These are phyloP conservation scores for Ophion costatus DNA, from an alignment of 2,888 invertebrate species.

Conservation along the genomic window DNA sequence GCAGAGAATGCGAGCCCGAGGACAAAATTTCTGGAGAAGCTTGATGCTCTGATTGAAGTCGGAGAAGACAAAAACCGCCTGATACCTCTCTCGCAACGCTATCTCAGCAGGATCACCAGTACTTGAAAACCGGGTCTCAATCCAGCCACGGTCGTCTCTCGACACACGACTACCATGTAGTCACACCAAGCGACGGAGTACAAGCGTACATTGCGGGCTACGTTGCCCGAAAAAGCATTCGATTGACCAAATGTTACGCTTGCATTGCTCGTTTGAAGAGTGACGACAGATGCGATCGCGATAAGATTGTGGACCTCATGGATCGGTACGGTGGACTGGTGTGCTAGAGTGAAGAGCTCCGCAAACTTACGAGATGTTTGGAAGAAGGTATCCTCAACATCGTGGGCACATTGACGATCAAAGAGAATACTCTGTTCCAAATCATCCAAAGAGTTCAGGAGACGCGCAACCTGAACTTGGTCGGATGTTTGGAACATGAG, in stretches of 20 bases:
- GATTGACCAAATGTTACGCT: slow-evolving; percentile 40
- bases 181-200: slow-evolving; percentile 50
- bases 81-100: slow-evolving; percentile 19
- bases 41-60: slow-evolving; percentile 50
- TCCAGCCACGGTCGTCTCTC: slow-evolving; percentile 29
- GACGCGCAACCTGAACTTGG: slow-evolving; percentile 28
- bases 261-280: slow-evolving; percentile 42
- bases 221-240: slow-evolving; percentile 52
- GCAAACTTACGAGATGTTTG: slow-evolving; percentile 39
- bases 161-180: slow-evolving; percentile 58
- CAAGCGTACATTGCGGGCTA: slow-evolving; percentile 61
- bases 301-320: slow-evolving; percentile 47
- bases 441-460: slow-evolving; percentile 36
- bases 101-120: slow-evolving; percentile 28
- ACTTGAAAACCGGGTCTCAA: slow-evolving; percentile 21
- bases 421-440: slow-evolving; percentile 49
- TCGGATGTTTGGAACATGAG: slow-evolving; percentile 42
- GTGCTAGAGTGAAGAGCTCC: slow-evolving; percentile 56
- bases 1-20: slow-evolving; percentile 15
- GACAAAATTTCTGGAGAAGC: slow-evolving; percentile 29
- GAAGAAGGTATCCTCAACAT: slow-evolving; percentile 47
- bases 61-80: slow-evolving; percentile 19
- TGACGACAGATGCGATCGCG: slow-evolving; percentile 34
- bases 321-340: slow-evolving; percentile 45
- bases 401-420: slow-evolving; percentile 45